These are phyloP conservation scores for Coenonympha glycerion DNA, from an alignment of 2,888 invertebrate species.

Conservation along the genomic window DNA sequence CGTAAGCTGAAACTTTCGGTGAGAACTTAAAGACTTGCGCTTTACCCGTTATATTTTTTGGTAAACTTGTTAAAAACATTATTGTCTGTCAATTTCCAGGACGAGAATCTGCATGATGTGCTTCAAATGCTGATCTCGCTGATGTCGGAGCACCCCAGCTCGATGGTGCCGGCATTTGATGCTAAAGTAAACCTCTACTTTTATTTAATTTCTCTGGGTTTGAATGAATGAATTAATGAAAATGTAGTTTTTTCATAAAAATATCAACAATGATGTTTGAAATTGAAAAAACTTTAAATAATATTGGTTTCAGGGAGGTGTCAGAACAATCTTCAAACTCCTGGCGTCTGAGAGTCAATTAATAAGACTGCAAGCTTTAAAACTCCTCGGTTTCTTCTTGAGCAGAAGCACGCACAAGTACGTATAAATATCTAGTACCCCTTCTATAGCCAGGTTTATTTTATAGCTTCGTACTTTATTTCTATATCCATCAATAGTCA, in stretches of 20 bases:
- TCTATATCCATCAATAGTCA: no score
- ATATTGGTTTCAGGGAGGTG: slow-evolving; percentile 80
- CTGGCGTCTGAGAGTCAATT: slow-evolving; percentile 96
- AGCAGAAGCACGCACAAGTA: slow-evolving; percentile 99
- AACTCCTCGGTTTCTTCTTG: slow-evolving; percentile 97
- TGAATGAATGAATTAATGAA: no score
- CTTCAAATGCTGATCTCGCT: slow-evolving; percentile 96
- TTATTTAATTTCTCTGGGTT: background rate
- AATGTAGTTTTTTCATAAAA: background rate
- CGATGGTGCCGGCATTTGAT: slow-evolving; percentile 99
- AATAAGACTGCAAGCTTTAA: slow-evolving; percentile 95
- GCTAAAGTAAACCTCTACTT: slow-evolving; percentile 77
- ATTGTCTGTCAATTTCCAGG: slow-evolving; percentile 75
- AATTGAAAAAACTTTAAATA: no score
- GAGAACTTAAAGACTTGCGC: no score
- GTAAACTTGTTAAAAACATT: no score
- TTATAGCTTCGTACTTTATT: no score
- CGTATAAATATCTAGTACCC: background rate
- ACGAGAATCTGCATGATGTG: slow-evolving; percentile 98
- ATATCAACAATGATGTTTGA: no score
- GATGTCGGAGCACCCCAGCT: slow-evolving; percentile 98
- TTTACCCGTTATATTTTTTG: no score
- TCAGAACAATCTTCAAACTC: slow-evolving; percentile 97
- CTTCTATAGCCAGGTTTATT: no score
- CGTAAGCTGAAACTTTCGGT: no score